Evolutionary conservation across 2,797 vertebrate species (phyloP).

Genomic region (Myotis pilosus): DNA sequence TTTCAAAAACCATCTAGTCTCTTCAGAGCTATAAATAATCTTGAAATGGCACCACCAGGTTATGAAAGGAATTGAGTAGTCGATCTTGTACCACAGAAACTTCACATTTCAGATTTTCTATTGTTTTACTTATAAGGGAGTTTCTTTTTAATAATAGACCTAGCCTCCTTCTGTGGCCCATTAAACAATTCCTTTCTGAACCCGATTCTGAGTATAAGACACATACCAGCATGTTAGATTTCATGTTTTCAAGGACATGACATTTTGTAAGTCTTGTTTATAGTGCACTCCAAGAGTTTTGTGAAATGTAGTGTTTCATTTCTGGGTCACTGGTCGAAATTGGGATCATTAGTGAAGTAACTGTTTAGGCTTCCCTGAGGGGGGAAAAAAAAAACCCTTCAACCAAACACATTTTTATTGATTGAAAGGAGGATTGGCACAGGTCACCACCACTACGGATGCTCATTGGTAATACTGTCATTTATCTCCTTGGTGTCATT

Average conservation of each 20-base stretch:
- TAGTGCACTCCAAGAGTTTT: neutral
- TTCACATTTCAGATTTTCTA: neutral
- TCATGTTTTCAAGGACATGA: slow-evolving; percentile 25
- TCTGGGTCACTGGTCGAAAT: slow-evolving; percentile 38
- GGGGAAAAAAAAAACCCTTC: neutral
- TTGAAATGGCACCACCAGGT: neutral
- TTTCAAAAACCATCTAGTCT: neutral
- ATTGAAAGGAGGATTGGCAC: neutral
- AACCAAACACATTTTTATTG: neutral
- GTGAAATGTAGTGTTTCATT: slow-evolving; percentile 36
- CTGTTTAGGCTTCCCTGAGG: neutral
- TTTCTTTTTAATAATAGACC: slow-evolving; percentile 18
- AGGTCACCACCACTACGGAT: neutral
- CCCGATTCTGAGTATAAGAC: slow-evolving; percentile 17
- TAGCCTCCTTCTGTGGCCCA: neutral
- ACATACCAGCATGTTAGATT: neutral
- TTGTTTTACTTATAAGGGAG: neutral
- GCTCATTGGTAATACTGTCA: neutral
- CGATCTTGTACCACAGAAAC: neutral
- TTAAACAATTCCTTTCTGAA: slow-evolving; percentile 17
- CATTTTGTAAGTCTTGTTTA: slow-evolving; percentile 42
- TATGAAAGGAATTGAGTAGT: neutral
- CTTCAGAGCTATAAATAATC: neutral
- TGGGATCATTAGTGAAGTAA: slow-evolving; percentile 40
- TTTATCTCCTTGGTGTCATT: neutral